phyloP scores from a whole-genome alignment of 1,140 invertebrate genomes.

The Eumaeus atala region DNA sequence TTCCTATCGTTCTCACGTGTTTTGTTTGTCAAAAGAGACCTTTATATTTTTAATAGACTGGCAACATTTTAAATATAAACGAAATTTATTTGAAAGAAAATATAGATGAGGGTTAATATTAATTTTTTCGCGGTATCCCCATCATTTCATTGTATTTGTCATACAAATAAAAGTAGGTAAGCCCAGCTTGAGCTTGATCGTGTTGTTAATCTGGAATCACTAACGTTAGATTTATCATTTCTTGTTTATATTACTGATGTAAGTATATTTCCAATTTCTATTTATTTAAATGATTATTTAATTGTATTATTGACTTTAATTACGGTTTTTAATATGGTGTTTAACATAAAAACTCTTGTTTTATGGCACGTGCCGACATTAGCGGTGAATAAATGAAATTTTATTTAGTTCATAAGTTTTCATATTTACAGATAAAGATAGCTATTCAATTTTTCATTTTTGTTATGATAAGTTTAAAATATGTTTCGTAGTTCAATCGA shows the following conservation, averaged over 20 bases:
- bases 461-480: too few species aligned
- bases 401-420: too few species aligned
- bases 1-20: too few species aligned
- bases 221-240: conserved; percentile 13
- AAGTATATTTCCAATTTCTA: conserved; percentile 20
- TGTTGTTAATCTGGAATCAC: not conserved
- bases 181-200: conserved; percentile 2
- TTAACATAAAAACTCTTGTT: not conserved
- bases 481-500: too few species aligned
- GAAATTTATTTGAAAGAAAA: conserved; percentile 29
- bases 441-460: too few species aligned
- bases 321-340: conserved; percentile 7
- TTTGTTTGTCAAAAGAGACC: not conserved
- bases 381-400: conserved; percentile 1
- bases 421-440: too few species aligned
- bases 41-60: conserved; percentile 3
- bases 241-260: conserved; percentile 18
- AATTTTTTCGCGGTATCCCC: conserved; percentile 43
- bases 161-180: conserved; percentile 22
- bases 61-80: conserved; percentile 11
- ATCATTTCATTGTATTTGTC: conserved; percentile 21
- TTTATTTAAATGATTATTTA: not conserved
- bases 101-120: conserved; percentile 29
- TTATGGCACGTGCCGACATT: conserved; percentile 6
- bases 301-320: not conserved